Evolutionary conservation across 2,888 invertebrate genomes (phyloP).

Genomic region (Platerodrilus igneus): DNA sequence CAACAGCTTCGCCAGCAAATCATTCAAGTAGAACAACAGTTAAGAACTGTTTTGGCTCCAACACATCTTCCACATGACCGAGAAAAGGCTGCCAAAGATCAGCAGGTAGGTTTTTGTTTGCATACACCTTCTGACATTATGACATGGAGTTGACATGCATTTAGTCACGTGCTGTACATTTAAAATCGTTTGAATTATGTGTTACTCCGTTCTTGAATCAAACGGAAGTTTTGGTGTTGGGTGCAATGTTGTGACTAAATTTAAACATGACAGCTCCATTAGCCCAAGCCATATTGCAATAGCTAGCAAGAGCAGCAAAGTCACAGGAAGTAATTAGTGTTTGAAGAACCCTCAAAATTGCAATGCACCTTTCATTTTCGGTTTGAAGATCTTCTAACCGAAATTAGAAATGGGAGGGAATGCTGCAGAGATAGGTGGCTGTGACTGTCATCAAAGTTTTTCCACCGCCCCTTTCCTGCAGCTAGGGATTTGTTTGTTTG

Average conservation of each 20-base stretch:
- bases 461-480: slow-evolving; percentile 46
- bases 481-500: slow-evolving; percentile 43
- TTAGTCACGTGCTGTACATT: slow-evolving; percentile 22
- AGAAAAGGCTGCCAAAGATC: slow-evolving; percentile 74
- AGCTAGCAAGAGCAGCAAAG: slow-evolving; percentile 27
- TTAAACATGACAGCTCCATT: slow-evolving; percentile 23
- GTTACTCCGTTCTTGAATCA: slow-evolving; percentile 12
- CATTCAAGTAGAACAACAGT: slow-evolving; percentile 81
- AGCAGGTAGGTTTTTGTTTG: slow-evolving; percentile 69
- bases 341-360: too few relatives aligned
- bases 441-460: slow-evolving; percentile 53
- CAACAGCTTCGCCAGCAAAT: slow-evolving; percentile 78
- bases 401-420: slow-evolving; percentile 26
- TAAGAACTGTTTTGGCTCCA: slow-evolving; percentile 77
- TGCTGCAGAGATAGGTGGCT: slow-evolving; percentile 44
- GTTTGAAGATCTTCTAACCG: slow-evolving; percentile 51
- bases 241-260: slow-evolving; percentile 21
- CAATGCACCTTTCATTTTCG: slow-evolving; percentile 3
- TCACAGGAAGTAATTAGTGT: too few relatives aligned
- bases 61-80: slow-evolving; percentile 78
- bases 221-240: slow-evolving; percentile 12
- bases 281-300: slow-evolving; percentile 28
- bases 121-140: too few relatives aligned
- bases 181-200: slow-evolving; percentile 4
- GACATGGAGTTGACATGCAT: slow-evolving; percentile 23